Evolutionary conservation across 2,797 vertebrate genomes (phyloP).

Genomic region (Myotis findleyi): DNA sequence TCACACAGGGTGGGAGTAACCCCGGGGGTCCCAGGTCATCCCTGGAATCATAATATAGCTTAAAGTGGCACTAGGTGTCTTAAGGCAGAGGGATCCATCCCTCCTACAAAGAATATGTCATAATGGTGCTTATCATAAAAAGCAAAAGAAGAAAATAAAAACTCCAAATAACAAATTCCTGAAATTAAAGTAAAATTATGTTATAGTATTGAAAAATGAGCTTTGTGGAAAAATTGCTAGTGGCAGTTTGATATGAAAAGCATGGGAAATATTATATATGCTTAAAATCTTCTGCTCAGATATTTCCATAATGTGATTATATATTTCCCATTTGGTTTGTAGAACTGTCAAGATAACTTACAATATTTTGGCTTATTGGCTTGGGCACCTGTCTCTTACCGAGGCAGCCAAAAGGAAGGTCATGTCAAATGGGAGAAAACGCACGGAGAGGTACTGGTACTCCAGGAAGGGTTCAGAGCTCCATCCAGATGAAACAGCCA

Average conservation of each 20-base stretch:
- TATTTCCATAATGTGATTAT: not conserved
- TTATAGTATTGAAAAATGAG: not conserved
- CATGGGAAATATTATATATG: not conserved
- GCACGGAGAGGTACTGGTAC: not conserved
- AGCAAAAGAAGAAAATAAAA: conserved; percentile 23
- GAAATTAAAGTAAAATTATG: conserved; percentile 9
- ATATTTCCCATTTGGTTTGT: not conserved
- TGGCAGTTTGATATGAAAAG: not conserved
- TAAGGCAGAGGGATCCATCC: not conserved
- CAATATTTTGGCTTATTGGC: not conserved
- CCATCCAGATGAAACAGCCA: not conserved
- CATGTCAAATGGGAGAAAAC: not conserved
- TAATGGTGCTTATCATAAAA: not conserved
- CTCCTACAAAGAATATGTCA: not conserved
- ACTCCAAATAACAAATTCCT: not conserved
- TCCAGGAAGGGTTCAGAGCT: not conserved
- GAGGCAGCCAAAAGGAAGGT: not conserved
- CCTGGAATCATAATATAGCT: not conserved
- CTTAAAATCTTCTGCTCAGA: not conserved
- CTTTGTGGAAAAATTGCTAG: not conserved
- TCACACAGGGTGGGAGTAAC: not conserved
- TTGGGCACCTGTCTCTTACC: not conserved
- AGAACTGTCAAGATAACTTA: not conserved
- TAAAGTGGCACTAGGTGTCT: not conserved
- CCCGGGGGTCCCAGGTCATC: not conserved